These are phyloP conservation scores for Zaprionus ghesquierei DNA, from an alignment of 1,140 invertebrate species.

Conservation along the genomic window DNA sequence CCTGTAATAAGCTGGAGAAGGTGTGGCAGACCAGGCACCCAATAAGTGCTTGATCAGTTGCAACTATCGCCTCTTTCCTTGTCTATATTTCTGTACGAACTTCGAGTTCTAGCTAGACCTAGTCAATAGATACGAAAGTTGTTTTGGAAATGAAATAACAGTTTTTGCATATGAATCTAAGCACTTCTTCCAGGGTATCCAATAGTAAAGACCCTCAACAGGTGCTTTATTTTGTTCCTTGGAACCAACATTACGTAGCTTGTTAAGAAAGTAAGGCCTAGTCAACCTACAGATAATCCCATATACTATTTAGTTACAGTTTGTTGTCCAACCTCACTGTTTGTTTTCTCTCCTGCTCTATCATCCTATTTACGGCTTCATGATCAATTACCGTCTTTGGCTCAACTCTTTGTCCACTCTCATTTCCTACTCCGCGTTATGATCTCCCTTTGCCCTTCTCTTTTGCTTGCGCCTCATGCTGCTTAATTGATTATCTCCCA, in stretches of 20 bases:
- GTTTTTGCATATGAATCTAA: not conserved
- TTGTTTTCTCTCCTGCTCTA: not conserved
- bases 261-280: not conserved
- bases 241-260: not conserved
- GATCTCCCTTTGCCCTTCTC: conserved; percentile 15
- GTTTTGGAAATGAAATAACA: not conserved
- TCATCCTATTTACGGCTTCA: not conserved
- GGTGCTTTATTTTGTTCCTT: not conserved
- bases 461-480: conserved; percentile 7
- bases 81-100: not conserved
- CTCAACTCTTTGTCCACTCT: not conserved
- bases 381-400: conserved; percentile 13
- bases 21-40: not conserved
- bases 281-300: not conserved
- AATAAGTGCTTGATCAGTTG: not conserved
- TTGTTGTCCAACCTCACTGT: not conserved
- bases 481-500: conserved; percentile 42
- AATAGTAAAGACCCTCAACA: not conserved
- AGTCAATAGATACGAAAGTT: not conserved
- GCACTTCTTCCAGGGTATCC: not conserved
- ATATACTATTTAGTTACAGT: not conserved
- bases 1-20: not conserved
- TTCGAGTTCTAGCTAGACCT: not conserved
- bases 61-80: not conserved
- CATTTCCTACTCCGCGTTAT: conserved; percentile 1